A percentile compares a stretch with the other conserved stretches of the same genome.
Conservation (phyloP, 2,797 vertebrate genomes). For the Sarcophilus harrisii region DNA sequence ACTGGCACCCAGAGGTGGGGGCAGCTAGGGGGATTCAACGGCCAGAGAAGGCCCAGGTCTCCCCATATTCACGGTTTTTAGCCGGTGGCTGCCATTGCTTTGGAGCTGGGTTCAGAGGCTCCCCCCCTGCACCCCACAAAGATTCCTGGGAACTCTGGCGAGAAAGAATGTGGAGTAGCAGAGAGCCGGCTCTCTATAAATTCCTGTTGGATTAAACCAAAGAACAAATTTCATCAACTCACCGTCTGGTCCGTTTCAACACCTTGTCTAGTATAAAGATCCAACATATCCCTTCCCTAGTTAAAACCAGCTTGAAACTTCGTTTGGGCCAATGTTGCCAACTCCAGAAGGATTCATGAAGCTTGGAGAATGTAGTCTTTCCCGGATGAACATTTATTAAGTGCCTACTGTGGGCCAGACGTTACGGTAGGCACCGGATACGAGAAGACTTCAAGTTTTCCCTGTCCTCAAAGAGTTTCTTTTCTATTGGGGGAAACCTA, state of each 20-base stretch:
- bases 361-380: not conserved
- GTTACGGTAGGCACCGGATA: not conserved
- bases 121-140: not conserved
- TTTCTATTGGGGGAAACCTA: not conserved
- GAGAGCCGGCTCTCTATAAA: not conserved
- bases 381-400: not conserved
- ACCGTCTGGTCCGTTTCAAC: conserved; percentile 75
- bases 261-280: conserved; percentile 68
- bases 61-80: conserved; percentile 41
- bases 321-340: not conserved
- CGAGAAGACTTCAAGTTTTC: not conserved
- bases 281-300: not conserved
- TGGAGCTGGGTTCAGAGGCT: conserved; percentile 73
- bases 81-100: conserved; percentile 47
- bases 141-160: conserved; percentile 74
- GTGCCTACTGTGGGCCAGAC: not conserved
- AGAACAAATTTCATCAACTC: conserved; percentile 68
- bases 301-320: not conserved
- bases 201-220: not conserved
- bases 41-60: not conserved
- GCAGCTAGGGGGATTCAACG: conserved; percentile 10
- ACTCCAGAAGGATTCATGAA: not conserved
- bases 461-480: not conserved
- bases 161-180: conserved; percentile 63
- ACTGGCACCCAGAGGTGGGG: conserved; percentile 45